Evolutionary conservation across 1,140 invertebrate species (phyloP).

Genomic region (Aphidius gifuensis): DNA sequence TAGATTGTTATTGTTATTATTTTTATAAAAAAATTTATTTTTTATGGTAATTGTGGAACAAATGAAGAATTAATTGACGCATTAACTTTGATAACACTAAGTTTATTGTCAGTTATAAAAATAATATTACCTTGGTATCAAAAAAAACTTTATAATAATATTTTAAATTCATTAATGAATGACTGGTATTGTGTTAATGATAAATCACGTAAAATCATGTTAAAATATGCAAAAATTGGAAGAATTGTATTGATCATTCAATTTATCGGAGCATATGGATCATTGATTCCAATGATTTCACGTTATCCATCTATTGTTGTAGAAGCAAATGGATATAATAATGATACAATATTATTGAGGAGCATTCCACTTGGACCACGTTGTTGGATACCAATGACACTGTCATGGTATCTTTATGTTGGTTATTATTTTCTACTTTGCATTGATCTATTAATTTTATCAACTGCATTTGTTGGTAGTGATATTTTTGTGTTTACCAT

Average conservation of each 20-base stretch:
- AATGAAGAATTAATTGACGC: conserved; percentile 17
- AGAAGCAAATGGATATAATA: too few species aligned
- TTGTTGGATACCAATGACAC: background rate
- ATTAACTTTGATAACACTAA: conserved; percentile 7
- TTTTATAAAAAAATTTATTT: conserved; percentile 15
- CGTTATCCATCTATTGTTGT: too few species aligned
- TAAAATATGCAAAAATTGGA: conserved; percentile 18
- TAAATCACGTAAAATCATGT: conserved; percentile 12
- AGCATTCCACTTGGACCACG: too few species aligned
- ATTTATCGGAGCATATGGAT: conserved; percentile 19
- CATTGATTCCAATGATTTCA: too few species aligned
- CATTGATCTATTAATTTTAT: conserved; percentile 12
- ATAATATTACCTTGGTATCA: conserved; percentile 14
- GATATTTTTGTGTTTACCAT: conserved; percentile 30
- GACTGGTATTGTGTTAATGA: conserved; percentile 18
- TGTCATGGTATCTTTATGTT: conserved; percentile 14
- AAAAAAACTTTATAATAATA: conserved; percentile 1
- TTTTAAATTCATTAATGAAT: conserved; percentile 19
- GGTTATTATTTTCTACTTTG: conserved; percentile 22
- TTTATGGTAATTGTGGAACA: conserved; percentile 14
- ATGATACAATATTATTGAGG: too few species aligned
- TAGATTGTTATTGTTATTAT: conserved; percentile 2
- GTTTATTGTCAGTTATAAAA: conserved; percentile 20
- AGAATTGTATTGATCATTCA: conserved; percentile 19
- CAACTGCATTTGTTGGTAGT: conserved; percentile 23